These are phyloP conservation scores for Thaumetopoea pityocampa DNA, from an alignment of 1,140 invertebrate genomes.

Conservation along the genomic window DNA sequence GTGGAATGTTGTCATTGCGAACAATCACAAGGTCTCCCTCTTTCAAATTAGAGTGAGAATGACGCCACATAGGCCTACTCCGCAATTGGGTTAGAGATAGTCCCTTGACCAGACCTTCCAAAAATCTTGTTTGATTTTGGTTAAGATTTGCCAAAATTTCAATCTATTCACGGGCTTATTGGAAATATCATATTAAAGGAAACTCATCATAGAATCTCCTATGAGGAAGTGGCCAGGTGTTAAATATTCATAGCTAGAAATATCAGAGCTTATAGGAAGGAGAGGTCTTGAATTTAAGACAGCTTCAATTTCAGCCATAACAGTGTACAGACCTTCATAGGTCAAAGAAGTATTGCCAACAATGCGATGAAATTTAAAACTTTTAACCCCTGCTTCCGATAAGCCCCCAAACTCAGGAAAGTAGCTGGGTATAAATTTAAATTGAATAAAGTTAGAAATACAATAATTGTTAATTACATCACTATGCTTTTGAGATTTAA, in stretches of 20 bases:
- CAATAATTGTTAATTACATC: slow-evolving; percentile 3
- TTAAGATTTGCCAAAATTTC: slow-evolving; percentile 23
- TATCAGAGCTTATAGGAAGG: too few relatives aligned
- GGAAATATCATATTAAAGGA: neutral
- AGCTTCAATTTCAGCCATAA: slow-evolving; percentile 22
- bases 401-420: slow-evolving; percentile 20
- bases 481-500: slow-evolving; percentile 3
- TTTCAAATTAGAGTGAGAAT: slow-evolving; percentile 19
- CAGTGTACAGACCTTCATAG: slow-evolving; percentile 22
- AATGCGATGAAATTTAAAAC: slow-evolving; percentile 17
- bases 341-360: slow-evolving; percentile 17
- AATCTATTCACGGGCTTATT: slow-evolving; percentile 5
- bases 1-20: slow-evolving; percentile 4
- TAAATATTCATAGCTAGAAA: too few relatives aligned
- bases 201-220: neutral
- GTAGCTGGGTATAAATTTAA: slow-evolving; percentile 20
- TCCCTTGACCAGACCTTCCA: slow-evolving; percentile 25
- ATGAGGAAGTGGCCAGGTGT: slow-evolving; percentile 8
- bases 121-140: slow-evolving; percentile 28
- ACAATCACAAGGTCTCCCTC: slow-evolving; percentile 25
- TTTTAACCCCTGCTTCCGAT: slow-evolving; percentile 20
- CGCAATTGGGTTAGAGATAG: slow-evolving; percentile 26
- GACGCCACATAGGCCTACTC: slow-evolving; percentile 25
- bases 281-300: slow-evolving; percentile 16
- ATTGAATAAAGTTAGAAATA: slow-evolving; percentile 12